Base-by-base conservation (phyloP, 1,140 invertebrate species). In the Drosophila dunni region DNA sequence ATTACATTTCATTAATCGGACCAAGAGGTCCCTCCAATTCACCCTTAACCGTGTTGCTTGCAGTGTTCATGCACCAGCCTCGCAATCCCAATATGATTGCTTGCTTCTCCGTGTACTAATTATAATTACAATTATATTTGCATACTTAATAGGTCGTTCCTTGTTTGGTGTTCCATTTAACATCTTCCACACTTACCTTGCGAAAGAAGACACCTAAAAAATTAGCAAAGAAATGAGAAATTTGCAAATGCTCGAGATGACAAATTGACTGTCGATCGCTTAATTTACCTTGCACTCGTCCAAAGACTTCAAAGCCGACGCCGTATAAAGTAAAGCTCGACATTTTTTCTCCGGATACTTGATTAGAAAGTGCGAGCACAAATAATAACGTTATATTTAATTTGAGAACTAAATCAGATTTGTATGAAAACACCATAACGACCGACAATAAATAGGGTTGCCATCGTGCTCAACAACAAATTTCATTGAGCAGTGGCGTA, bases 51-150 rank as follows among this genome's bases (percentile, higher is more conserved):
- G 95, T 96, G 6, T 93, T 94, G 8, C 85, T 65, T 1, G 88
- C 68, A 0, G 96, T 96, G 81, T 97, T 96, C 94, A 94, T 95
- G 72, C 95, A 95, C 95, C 95, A 96, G 45, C 96, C 96, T 69
- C 91, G 93, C 0, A 96, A 74, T 17, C 93, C 93, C 8, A 96
- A 86, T 63, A 93, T 92, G 63, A 93, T 93, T 0, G 94, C 95
- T 79, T 94, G 93, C 75, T 93, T 91, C 83, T 95, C 92, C 2
- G 96, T 96, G 74, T 94, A 93, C 95, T 96, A 29, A 29, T 29
- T 29, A 68, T 7, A 78, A 34, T 11, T 57, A 29, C 6, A 29
- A 29, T 29, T 29, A 29, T 29, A 29, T 29, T 29, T 29, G 36
- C 17, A 24, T 15, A 56, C 17, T 20, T 33, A 40, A 45, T 36